These are phyloP conservation scores for Salvelinus namaycush DNA, from an alignment of 2,113 vertebrate species.

Conservation along the genomic window DNA sequence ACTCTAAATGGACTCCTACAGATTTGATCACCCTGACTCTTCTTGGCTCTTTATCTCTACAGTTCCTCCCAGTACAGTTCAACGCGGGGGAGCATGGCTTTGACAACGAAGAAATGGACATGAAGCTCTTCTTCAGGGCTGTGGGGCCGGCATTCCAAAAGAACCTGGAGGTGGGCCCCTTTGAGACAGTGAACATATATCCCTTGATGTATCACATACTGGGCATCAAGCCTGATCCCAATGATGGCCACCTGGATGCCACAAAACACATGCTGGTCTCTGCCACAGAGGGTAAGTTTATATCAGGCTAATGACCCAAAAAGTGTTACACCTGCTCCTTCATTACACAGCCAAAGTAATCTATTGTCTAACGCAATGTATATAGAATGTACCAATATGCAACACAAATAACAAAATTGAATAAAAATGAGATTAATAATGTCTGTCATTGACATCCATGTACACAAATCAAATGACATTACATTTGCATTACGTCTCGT, in stretches of 20 bases:
- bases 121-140: constrained; percentile 91
- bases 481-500: background rate
- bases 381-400: constrained; percentile 11
- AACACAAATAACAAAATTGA: background rate
- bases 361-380: constrained; percentile 30
- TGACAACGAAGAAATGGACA: constrained; percentile 81
- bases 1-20: constrained; percentile 18
- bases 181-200: constrained; percentile 87
- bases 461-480: background rate
- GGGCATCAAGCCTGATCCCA: constrained; percentile 81
- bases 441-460: background rate
- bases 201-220: constrained; percentile 87
- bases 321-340: constrained; percentile 53
- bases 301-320: constrained; percentile 38
- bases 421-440: background rate
- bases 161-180: constrained; percentile 82
- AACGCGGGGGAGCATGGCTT: constrained; percentile 89
- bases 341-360: constrained; percentile 39
- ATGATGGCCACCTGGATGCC: constrained; percentile 78
- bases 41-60: constrained; percentile 15
- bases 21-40: background rate
- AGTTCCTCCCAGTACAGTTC: constrained; percentile 83
- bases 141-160: constrained; percentile 81
- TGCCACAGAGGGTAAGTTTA: constrained; percentile 40
- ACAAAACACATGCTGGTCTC: constrained; percentile 70